Conservation (phyloP, 2,113 vertebrate genomes). For the Sinocyclocheilus anophthalmus region DNA sequence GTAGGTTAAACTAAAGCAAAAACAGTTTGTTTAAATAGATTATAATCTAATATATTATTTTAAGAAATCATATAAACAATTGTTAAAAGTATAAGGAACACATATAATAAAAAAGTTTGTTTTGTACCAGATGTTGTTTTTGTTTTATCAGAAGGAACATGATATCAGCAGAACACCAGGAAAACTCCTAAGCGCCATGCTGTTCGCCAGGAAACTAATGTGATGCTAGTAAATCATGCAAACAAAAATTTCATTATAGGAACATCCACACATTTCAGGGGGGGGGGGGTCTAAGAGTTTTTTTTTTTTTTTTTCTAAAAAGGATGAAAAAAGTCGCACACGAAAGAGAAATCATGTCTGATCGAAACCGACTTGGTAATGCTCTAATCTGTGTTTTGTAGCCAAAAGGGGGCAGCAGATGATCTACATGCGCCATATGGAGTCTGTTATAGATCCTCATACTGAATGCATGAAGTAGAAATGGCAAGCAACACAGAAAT, state of each 20-base stretch:
- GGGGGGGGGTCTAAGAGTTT: too few relatives aligned
- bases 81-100: neutral
- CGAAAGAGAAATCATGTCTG: neutral
- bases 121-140: neutral
- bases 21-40: neutral
- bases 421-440: conserved; percentile 38
- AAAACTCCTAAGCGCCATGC: neutral
- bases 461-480: neutral
- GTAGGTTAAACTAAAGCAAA: neutral
- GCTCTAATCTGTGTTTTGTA: neutral
- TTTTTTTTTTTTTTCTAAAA: neutral
- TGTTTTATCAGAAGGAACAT: conserved; percentile 10
- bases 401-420: conserved; percentile 70
- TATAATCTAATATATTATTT: neutral
- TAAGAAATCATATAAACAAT: neutral
- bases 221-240: neutral
- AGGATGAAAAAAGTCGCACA: neutral
- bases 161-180: neutral
- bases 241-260: neutral
- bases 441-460: neutral
- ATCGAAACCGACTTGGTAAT: too few relatives aligned
- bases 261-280: too few relatives aligned
- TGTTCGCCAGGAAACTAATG: neutral
- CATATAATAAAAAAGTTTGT: neutral
- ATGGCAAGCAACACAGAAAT: neutral